A percentile compares a stretch with the other conserved stretches of the same genome.
phyloP scores from a whole-genome alignment of 1,140 invertebrate species.

The Notospermus geniculatus region DNA sequence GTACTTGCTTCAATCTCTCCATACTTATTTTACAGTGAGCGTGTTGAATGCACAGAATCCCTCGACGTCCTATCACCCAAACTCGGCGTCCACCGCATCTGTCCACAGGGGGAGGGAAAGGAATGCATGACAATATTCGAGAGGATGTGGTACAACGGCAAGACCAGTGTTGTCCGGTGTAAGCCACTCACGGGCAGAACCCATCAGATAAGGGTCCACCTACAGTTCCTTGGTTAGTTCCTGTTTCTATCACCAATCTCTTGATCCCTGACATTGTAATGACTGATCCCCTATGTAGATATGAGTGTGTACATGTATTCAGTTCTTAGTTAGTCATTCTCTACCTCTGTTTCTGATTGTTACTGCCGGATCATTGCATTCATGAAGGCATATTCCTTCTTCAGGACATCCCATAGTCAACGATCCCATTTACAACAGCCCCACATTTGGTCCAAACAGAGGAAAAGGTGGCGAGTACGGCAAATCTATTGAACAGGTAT shows the following conservation, averaged over 20 bases:
- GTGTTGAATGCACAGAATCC: slow-evolving; percentile 82
- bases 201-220: slow-evolving; percentile 98
- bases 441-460: slow-evolving; percentile 62
- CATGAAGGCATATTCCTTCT: too few relatives aligned
- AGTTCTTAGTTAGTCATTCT: too few relatives aligned
- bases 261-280: background rate
- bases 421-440: slow-evolving; percentile 80
- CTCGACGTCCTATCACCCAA: slow-evolving; percentile 93
- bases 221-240: slow-evolving; percentile 87
- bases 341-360: background rate
- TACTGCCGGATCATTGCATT: background rate
- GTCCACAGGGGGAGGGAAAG: slow-evolving; percentile 88
- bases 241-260: background rate
- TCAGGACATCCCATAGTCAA: slow-evolving; percentile 93
- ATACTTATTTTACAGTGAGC: slow-evolving; percentile 64
- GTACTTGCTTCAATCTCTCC: too few relatives aligned
- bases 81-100: slow-evolving; percentile 90
- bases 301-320: too few relatives aligned
- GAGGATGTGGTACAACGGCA: slow-evolving; percentile 77
- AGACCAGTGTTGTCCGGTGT: slow-evolving; percentile 89
- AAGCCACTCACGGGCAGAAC: slow-evolving; percentile 89
- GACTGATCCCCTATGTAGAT: background rate
- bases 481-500: slow-evolving; percentile 81
- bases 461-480: slow-evolving; percentile 90
- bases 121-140: slow-evolving; percentile 87